A percentile compares a stretch with the other conserved stretches of the same genome.
Conservation (phyloP, 2,797 vertebrate genomes). For the Gila robusta region DNA sequence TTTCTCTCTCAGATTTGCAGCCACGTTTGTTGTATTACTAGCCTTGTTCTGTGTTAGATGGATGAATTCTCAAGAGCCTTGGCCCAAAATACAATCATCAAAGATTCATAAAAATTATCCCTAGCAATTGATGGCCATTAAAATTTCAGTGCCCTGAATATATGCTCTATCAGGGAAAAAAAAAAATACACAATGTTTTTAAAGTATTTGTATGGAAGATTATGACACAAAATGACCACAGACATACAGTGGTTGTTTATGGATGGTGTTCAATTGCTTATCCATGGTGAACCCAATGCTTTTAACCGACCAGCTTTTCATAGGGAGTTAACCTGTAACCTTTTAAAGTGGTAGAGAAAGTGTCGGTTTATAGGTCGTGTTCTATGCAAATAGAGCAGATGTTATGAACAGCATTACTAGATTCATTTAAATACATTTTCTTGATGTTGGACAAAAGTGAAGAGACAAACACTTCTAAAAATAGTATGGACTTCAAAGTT, state of each 20-base stretch:
- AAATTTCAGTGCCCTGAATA: constrained; percentile 51
- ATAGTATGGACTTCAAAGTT: constrained; percentile 30
- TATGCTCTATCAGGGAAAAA: constrained; percentile 31
- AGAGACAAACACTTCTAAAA: constrained; percentile 26
- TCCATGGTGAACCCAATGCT: constrained; percentile 13
- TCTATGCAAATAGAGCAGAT: background rate
- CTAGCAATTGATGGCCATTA: constrained; percentile 44
- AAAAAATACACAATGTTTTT: constrained; percentile 35
- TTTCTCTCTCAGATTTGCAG: constrained; percentile 24
- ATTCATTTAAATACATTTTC: constrained; percentile 15
- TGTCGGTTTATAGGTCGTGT: background rate
- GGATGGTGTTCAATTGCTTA: background rate
- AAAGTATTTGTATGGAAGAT: background rate
- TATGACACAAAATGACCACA: constrained; percentile 4
- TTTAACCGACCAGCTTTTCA: constrained; percentile 2
- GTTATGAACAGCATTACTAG: background rate
- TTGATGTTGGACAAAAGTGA: constrained; percentile 24
- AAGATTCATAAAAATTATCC: constrained; percentile 58
- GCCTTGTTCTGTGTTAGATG: constrained; percentile 40
- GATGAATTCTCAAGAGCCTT: constrained; percentile 48
- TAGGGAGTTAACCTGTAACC: background rate
- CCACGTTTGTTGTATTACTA: constrained; percentile 36
- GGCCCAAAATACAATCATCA: constrained; percentile 59
- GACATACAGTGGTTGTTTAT: constrained; percentile 10
- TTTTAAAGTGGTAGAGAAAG: constrained; percentile 14